Percentiles rank a stretch among this genome's conserved stretches.
Conservation (phyloP, 2,113 vertebrate genomes). For the Anolis sagrei region DNA sequence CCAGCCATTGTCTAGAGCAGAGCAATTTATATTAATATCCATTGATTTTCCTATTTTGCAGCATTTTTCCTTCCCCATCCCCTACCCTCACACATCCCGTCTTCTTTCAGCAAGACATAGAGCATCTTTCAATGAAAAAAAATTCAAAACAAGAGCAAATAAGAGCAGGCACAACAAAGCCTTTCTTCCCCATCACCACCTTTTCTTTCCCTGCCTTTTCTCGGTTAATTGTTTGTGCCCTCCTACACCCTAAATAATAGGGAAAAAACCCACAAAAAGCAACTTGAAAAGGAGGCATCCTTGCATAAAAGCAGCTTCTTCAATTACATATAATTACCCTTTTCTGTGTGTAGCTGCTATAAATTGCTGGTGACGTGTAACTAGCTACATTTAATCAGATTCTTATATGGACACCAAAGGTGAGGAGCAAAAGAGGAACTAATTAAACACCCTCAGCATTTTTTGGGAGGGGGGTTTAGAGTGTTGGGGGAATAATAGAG, state of each 20-base stretch:
- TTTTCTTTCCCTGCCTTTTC: not conserved
- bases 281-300: rapidly evolving
- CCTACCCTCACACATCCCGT: not conserved
- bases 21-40: not conserved
- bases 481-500: too few species aligned
- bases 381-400: constrained; percentile 24
- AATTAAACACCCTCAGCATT: not conserved
- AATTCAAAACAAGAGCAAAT: not conserved
- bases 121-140: not conserved
- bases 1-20: not conserved
- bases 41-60: not conserved
- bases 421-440: not conserved
- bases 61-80: not conserved
- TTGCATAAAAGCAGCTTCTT: constrained; percentile 35
- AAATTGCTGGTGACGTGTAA: constrained; percentile 35
- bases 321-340: constrained; percentile 43
- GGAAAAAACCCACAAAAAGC: rapidly evolving
- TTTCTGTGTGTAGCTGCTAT: not conserved
- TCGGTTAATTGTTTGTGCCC: constrained; percentile 17
- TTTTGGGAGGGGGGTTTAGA: too few species aligned
- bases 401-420: constrained; percentile 22
- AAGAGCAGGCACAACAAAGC: rapidly evolving
- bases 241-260: not conserved
- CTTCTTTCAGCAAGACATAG: not conserved
- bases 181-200: rapidly evolving